phyloP scores from a whole-genome alignment of 1,140 invertebrate species.

The Periplaneta americana region DNA sequence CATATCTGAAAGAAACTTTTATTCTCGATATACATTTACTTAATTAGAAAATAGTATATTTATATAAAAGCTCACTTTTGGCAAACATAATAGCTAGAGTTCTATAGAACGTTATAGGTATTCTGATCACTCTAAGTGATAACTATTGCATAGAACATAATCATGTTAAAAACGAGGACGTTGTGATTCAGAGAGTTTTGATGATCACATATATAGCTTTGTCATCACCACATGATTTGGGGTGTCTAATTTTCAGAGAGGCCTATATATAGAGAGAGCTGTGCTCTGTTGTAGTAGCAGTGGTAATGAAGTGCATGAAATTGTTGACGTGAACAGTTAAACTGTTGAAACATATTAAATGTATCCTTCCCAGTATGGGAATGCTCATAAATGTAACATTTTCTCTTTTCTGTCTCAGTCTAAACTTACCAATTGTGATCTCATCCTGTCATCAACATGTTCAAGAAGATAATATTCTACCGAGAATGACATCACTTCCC shows the following conservation, averaged over 20 bases:
- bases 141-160: too few species aligned
- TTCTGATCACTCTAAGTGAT: background rate
- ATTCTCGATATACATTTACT: background rate
- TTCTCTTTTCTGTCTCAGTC: background rate
- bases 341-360: background rate
- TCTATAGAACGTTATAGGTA: background rate
- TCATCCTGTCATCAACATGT: background rate
- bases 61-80: background rate
- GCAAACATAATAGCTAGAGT: background rate
- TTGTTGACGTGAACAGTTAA: background rate
- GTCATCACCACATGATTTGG: background rate
- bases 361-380: background rate
- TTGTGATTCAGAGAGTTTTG: background rate
- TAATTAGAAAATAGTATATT: background rate
- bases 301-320: background rate
- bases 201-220: background rate
- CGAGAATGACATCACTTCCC: background rate
- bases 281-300: background rate
- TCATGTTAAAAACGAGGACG: background rate
- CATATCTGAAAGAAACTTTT: background rate
- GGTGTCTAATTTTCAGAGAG: background rate
- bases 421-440: background rate
- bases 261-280: background rate
- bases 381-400: background rate
- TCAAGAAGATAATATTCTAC: background rate